Conservation (phyloP, 2,888 invertebrate species). For the Cryptus viduatorius region DNA sequence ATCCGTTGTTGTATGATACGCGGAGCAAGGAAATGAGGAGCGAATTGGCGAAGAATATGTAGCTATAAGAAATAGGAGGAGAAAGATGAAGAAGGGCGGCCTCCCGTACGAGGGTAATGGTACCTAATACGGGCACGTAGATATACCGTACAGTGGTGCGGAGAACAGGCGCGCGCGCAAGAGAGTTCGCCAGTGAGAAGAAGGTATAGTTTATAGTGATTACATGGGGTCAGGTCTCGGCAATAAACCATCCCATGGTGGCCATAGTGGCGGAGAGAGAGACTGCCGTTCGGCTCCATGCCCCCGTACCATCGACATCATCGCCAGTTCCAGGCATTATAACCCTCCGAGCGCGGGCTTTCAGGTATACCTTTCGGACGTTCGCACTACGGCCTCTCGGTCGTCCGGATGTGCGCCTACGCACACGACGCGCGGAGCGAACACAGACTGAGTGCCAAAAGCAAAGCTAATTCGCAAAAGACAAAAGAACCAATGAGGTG, state of each 20-base stretch:
- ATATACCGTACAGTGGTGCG: conserved; percentile 67
- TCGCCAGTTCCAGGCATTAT: conserved; percentile 45
- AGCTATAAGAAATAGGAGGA: conserved; percentile 45
- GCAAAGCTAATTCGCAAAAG: conserved; percentile 82
- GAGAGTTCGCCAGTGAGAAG: conserved; percentile 74
- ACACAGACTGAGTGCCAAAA: conserved; percentile 71
- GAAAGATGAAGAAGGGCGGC: conserved; percentile 71
- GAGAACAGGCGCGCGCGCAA: conserved; percentile 63
- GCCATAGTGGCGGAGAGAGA: conserved; percentile 78
- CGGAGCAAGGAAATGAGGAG: conserved; percentile 22
- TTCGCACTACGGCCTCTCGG: conserved; percentile 66
- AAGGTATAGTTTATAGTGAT: conserved; percentile 85
- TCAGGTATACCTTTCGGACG: conserved; percentile 59
- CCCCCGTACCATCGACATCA: conserved; percentile 67
- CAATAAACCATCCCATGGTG: conserved; percentile 84
- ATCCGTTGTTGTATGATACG: not conserved
- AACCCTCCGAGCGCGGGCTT: conserved; percentile 42
- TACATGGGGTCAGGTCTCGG: conserved; percentile 84
- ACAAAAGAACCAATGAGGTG: conserved; percentile 79
- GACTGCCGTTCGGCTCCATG: conserved; percentile 62
- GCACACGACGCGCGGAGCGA: conserved; percentile 80
- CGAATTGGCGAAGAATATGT: conserved; percentile 42
- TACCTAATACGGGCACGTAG: conserved; percentile 83
- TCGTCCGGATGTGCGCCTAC: conserved; percentile 76
- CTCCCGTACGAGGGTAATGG: conserved; percentile 79